Conservation (phyloP, 2,113 vertebrate species). For the Atrichornis clamosus region DNA sequence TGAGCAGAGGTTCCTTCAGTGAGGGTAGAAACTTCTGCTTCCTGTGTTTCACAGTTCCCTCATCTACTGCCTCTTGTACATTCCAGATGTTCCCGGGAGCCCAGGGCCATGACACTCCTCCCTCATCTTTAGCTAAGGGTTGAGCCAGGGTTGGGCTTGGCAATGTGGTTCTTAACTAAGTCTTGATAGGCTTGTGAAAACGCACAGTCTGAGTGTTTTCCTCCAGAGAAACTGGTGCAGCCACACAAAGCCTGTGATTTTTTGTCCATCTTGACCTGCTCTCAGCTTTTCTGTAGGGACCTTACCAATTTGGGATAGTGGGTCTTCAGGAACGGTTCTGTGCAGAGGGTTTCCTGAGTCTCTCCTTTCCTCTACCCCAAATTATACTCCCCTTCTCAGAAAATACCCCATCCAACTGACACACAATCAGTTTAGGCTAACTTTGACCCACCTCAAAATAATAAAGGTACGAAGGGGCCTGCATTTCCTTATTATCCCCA, state of each 20-base stretch:
- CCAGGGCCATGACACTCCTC: not conserved
- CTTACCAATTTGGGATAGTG: not conserved
- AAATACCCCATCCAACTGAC: not conserved
- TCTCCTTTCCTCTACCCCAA: not conserved
- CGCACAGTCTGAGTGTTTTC: not conserved
- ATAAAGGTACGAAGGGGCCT: not conserved
- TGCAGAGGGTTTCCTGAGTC: not conserved
- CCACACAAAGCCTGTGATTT: not conserved
- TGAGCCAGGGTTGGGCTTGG: not conserved
- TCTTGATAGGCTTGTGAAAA: not conserved
- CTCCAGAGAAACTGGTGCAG: not conserved
- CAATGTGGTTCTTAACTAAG: not conserved
- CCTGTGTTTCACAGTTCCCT: not conserved
- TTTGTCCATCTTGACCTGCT: rapidly evolving
- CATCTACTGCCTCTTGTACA: not conserved
- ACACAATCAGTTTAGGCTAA: not conserved
- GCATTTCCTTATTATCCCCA: not conserved
- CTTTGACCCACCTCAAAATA: not conserved
- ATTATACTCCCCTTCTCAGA: not conserved
- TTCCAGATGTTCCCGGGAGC: not conserved
- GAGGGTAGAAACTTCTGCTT: not conserved
- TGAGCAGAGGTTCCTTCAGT: not conserved
- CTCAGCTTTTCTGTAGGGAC: not conserved
- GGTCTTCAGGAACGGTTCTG: not conserved
- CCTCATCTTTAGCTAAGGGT: not conserved